Base-by-base conservation (phyloP, 2,113 vertebrate genomes). In the Rhynchopsitta pachyrhyncha region DNA sequence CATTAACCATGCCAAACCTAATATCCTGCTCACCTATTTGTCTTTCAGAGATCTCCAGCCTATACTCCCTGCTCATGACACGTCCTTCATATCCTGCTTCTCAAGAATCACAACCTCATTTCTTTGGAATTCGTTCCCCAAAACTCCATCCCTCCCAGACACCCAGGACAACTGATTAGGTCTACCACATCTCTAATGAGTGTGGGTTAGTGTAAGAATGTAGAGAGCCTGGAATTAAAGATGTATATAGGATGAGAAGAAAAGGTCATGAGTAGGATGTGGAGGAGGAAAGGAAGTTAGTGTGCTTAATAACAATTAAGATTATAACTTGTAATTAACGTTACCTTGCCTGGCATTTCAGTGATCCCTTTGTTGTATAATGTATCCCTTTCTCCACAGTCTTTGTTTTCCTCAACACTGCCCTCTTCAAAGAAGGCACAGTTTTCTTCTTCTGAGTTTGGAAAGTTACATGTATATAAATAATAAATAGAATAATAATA, bases 401-500 rank as follows among this genome's bases (percentile, higher is more conserved):
- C 76, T 88, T 94, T 84, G 83, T 88, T 95, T 95, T 94, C 63
- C n/a, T 87, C 57, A 88, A 75, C 28, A 13, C 37, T 92, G 57
- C 80, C 44, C 69, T 93, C 95, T 96, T 96, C 95, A 96, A 95
- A 95, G 95, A 47, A 66, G 49, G 59, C 50, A 60, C 37, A 20
- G 17, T 81, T 87, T 94, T 90, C 52, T 90, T 92, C 47, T 90
- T 94, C 80, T 64, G 75, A 92, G 73, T 95, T 96, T 89, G 74
- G 44, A 84, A 94, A 87, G 82, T 94, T 93, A 82, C 18, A 68
- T 6, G 5, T 60, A 93, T 91, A 96, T 96, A 96, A 97, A 96
- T 96, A 96, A 96, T 96, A 92, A 71, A 97, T 94, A 92, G 47
- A 93, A 88, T 90, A 94, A 92, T 86, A 92, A 95, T 88, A 95